Percentiles rank a stretch among this genome's conserved stretches.
Conservation (phyloP, 1,140 invertebrate genomes). For the Agraylea sexmaculata region DNA sequence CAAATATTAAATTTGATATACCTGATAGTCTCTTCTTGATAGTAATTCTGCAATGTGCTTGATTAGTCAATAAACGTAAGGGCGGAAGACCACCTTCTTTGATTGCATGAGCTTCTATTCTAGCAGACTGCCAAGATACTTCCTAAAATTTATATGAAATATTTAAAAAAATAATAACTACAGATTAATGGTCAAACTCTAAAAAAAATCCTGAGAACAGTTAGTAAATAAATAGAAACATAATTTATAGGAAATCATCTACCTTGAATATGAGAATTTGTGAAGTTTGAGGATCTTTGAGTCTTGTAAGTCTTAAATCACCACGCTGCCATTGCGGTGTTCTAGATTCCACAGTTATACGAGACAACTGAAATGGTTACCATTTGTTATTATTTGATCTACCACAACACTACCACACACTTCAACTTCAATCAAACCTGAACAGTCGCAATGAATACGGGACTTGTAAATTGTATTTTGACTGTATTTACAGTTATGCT, state of each 20-base stretch:
- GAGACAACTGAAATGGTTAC: conserved; percentile 58
- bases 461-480: conserved; percentile 83
- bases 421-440: conserved; percentile 48
- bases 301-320: conserved; percentile 75
- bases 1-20: conserved; percentile 29
- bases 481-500: conserved; percentile 91
- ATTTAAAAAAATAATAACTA: conserved; percentile 1
- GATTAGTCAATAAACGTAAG: conserved; percentile 85
- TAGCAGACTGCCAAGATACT: conserved; percentile 90
- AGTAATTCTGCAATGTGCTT: conserved; percentile 88
- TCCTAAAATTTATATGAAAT: conserved; percentile 40
- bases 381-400: neutral
- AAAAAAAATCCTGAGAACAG: conserved; percentile 1
- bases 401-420: neutral
- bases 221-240: neutral
- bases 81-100: conserved; percentile 74
- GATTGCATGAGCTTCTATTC: conserved; percentile 84
- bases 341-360: conserved; percentile 85
- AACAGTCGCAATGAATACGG: conserved; percentile 87
- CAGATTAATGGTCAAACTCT: neutral
- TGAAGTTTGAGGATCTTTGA: conserved; percentile 79
- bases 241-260: neutral
- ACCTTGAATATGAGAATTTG: conserved; percentile 90
- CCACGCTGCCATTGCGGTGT: conserved; percentile 77
- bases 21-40: conserved; percentile 89